Percentiles rank a stretch among this genome's conserved stretches.
These are phyloP conservation scores for Pseudorhombus dupliciocellatus DNA, from an alignment of 2,113 vertebrate species.

Conservation along the genomic window DNA sequence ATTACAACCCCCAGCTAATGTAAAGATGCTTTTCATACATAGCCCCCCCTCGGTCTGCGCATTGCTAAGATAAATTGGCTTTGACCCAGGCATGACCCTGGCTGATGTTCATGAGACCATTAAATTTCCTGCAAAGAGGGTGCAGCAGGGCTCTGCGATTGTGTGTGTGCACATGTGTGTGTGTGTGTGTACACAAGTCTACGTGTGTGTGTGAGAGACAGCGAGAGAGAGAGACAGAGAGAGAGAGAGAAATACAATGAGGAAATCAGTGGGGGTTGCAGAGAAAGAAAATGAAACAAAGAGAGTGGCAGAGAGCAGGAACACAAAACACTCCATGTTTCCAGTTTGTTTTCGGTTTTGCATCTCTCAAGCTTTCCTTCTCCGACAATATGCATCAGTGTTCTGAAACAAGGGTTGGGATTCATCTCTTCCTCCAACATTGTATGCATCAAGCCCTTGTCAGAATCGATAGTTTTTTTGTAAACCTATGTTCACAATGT, in stretches of 20 bases:
- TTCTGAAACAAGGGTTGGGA: background rate
- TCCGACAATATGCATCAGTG: background rate
- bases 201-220: slow-evolving; percentile 15
- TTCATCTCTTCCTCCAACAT: background rate
- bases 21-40: slow-evolving; percentile 72
- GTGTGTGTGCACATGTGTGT: slow-evolving; percentile 28
- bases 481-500: background rate
- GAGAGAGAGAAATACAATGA: slow-evolving; percentile 25
- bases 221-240: slow-evolving; percentile 11
- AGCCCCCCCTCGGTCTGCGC: slow-evolving; percentile 54
- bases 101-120: slow-evolving; percentile 82
- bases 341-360: slow-evolving; percentile 16
- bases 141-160: slow-evolving; percentile 49
- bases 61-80: slow-evolving; percentile 81
- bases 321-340: background rate
- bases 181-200: slow-evolving; percentile 7
- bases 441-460: background rate
- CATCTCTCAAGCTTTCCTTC: background rate
- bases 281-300: slow-evolving; percentile 27
- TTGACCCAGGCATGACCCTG: slow-evolving; percentile 79
- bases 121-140: slow-evolving; percentile 77
- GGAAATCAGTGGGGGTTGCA: slow-evolving; percentile 16
- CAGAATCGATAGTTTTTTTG: background rate
- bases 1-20: slow-evolving; percentile 70
- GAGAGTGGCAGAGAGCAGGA: slow-evolving; percentile 6